Evolutionary conservation across 2,113 vertebrate species (phyloP).

Genomic region (Xiphophorus hellerii): DNA sequence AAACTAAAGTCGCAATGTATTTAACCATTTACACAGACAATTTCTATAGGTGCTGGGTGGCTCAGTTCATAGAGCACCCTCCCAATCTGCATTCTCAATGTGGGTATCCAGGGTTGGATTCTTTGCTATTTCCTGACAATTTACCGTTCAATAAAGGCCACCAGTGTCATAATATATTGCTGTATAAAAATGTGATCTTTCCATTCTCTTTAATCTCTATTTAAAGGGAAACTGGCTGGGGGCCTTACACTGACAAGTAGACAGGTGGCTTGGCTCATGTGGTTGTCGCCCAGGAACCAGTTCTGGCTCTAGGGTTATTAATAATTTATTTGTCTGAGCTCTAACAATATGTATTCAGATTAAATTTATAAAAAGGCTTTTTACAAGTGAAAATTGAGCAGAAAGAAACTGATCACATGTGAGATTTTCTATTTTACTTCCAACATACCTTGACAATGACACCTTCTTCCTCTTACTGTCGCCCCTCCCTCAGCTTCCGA

Average conservation of each 20-base stretch:
- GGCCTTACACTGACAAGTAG: conserved; percentile 15
- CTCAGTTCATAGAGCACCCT: too few relatives aligned
- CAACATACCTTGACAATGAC: conserved; percentile 26
- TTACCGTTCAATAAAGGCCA: conserved; percentile 14
- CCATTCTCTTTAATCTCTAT: conserved; percentile 40
- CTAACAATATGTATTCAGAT: conserved; percentile 12
- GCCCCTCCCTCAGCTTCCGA: conserved; percentile 52
- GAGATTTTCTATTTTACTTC: conserved; percentile 13
- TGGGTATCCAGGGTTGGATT: too few relatives aligned
- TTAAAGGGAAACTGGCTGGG: conserved; percentile 17
- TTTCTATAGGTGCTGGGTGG: too few relatives aligned
- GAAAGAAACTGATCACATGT: conserved; percentile 63
- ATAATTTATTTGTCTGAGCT: conserved; percentile 22
- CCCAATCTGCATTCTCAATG: too few relatives aligned
- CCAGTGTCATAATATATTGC: neutral
- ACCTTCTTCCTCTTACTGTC: conserved; percentile 29
- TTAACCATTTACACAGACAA: too few relatives aligned
- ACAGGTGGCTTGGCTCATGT: conserved; percentile 60
- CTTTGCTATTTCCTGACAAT: conserved; percentile 18
- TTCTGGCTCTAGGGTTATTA: conserved; percentile 35
- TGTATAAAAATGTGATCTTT: conserved; percentile 57
- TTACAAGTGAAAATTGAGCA: conserved; percentile 57
- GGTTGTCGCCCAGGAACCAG: conserved; percentile 34
- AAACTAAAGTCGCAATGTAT: too few relatives aligned
- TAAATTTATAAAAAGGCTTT: conserved; percentile 24